phyloP scores from a whole-genome alignment of 2,888 invertebrate genomes.

The Nipponacmea schrenckii region DNA sequence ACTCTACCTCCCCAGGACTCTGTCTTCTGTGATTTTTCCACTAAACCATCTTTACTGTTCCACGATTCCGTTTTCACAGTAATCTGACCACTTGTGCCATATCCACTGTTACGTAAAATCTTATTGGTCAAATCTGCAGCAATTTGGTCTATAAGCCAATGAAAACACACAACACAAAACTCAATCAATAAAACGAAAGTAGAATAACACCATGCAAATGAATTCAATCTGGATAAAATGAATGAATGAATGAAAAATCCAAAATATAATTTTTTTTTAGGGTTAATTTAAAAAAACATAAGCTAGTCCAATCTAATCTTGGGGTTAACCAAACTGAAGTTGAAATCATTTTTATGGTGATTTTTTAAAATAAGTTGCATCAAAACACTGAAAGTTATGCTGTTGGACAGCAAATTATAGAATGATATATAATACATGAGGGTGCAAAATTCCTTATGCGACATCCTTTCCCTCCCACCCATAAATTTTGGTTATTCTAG shows the following conservation, averaged over 20 bases:
- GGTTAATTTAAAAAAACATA: too few species aligned
- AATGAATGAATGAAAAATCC: not conserved
- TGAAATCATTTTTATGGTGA: too few species aligned
- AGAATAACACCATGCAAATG: not conserved
- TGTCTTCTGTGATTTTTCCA: constrained; percentile 55
- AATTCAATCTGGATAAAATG: not conserved
- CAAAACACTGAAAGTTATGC: too few species aligned
- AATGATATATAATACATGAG: too few species aligned
- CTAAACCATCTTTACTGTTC: constrained; percentile 57
- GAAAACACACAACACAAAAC: constrained; percentile 5
- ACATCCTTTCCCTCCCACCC: too few species aligned
- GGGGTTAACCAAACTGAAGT: too few species aligned
- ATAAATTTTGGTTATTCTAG: too few species aligned
- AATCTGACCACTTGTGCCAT: constrained; percentile 51
- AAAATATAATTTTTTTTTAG: not conserved
- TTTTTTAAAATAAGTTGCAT: too few species aligned
- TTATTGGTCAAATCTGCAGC: constrained; percentile 47
- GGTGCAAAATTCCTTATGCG: too few species aligned
- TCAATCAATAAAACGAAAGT: constrained; percentile 9
- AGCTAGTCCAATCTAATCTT: too few species aligned
- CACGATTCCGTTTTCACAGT: constrained; percentile 60
- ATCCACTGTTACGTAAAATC: constrained; percentile 43
- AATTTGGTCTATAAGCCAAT: constrained; percentile 42
- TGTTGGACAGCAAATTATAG: too few species aligned
- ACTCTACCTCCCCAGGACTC: constrained; percentile 62